Evolutionary conservation across 1,140 invertebrate genomes (phyloP).

Genomic region (Papilio polytes): DNA sequence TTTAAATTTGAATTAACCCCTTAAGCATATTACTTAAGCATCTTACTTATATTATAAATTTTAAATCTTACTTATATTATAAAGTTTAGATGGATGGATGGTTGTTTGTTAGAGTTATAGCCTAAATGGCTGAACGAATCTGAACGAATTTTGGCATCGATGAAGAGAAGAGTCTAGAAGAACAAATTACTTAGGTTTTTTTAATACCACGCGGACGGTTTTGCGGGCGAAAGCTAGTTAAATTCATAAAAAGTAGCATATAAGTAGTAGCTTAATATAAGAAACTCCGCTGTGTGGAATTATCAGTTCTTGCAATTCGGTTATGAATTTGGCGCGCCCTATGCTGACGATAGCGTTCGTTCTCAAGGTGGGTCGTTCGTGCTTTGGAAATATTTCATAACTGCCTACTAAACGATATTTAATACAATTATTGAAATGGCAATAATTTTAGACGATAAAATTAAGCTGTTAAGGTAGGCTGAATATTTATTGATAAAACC

Average conservation of each 20-base stretch:
- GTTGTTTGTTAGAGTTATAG: too few species aligned
- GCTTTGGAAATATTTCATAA: conserved; percentile 25
- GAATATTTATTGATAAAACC: background rate
- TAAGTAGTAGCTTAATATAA: background rate
- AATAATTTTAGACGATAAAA: background rate
- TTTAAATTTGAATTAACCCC: too few species aligned
- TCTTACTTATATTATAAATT: too few species aligned
- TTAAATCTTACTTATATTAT: too few species aligned
- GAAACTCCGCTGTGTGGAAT: background rate
- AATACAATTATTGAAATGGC: conserved; percentile 7
- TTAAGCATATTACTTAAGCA: too few species aligned
- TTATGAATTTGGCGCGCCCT: conserved; percentile 31
- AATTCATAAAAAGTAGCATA: background rate
- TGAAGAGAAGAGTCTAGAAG: too few species aligned
- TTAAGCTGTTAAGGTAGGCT: background rate
- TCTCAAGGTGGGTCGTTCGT: background rate
- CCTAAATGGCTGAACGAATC: too few species aligned
- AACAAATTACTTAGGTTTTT: too few species aligned
- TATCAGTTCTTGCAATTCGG: conserved; percentile 14
- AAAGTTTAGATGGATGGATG: too few species aligned
- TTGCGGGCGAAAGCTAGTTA: background rate
- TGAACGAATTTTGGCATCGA: too few species aligned
- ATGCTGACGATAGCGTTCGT: conserved; percentile 1
- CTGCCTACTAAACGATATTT: conserved; percentile 4
- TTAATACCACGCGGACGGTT: too few species aligned